phyloP scores from a whole-genome alignment of 2,888 invertebrate genomes.

The Agriopis leucophaearia region DNA sequence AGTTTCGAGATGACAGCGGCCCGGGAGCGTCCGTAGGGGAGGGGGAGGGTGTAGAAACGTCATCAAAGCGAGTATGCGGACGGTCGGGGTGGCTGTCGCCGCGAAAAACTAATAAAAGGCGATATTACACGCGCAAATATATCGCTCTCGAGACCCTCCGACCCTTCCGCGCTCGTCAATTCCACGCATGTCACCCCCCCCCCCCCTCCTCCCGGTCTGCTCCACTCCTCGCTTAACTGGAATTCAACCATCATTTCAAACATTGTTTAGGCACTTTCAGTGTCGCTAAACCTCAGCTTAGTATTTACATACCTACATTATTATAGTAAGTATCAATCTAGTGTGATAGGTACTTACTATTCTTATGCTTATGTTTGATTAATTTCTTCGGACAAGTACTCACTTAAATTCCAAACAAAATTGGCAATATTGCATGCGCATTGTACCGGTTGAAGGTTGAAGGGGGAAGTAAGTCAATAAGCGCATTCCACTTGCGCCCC shows the following conservation, averaged over 20 bases:
- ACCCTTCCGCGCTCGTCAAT: conserved; percentile 28
- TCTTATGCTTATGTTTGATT: neutral
- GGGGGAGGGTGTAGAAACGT: conserved; percentile 26
- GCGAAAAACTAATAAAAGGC: conserved; percentile 83
- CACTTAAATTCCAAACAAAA: conserved; percentile 1
- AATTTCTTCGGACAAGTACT: neutral
- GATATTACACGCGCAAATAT: conserved; percentile 73
- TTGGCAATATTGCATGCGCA: conserved; percentile 19
- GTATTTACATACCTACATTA: too few species aligned
- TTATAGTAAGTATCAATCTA: too few species aligned
- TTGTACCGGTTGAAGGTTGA: conserved; percentile 14
- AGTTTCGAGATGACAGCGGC: conserved; percentile 43
- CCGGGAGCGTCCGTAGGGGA: conserved; percentile 13
- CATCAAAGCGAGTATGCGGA: conserved; percentile 71
- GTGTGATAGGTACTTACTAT: neutral
- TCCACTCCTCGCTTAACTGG: neutral
- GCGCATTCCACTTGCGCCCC: conserved; percentile 73
- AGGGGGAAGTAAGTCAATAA: conserved; percentile 69
- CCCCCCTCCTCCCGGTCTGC: neutral
- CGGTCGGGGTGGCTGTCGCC: conserved; percentile 66
- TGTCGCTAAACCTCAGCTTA: neutral
- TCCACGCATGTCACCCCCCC: conserved; percentile 1
- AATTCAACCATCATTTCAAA: neutral
- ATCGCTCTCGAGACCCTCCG: conserved; percentile 49
- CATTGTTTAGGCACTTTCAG: neutral